A percentile compares a stretch with the other conserved stretches of the same genome.
Evolutionary conservation across 2,113 vertebrate genomes (phyloP).

Genomic region (Xenopus laevis): DNA sequence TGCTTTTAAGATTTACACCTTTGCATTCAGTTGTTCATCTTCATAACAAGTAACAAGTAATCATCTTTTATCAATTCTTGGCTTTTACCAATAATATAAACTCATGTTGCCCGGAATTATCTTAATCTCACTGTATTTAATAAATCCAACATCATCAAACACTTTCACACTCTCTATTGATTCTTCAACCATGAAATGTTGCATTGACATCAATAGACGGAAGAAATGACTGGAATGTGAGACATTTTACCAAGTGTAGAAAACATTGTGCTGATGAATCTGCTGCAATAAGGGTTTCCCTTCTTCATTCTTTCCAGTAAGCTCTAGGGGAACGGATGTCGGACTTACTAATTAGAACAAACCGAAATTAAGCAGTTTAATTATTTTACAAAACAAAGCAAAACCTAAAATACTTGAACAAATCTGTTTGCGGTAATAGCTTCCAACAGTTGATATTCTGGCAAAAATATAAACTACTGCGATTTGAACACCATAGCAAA

Average conservation of each 20-base stretch:
- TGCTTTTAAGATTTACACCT: too few relatives aligned
- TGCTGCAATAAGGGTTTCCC: conserved; percentile 11
- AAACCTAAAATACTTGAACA: conserved; percentile 5
- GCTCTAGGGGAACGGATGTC: neutral
- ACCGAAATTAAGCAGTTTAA: conserved; percentile 22
- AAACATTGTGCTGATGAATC: conserved; percentile 38
- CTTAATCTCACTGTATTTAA: conserved; percentile 30
- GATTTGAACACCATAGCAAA: too few relatives aligned
- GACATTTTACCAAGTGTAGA: conserved; percentile 36
- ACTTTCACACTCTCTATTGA: conserved; percentile 30
- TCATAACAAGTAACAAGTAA: neutral
- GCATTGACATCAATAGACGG: conserved; percentile 27
- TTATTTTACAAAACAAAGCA: conserved; percentile 31
- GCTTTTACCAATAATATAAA: conserved; percentile 37
- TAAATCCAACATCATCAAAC: neutral
- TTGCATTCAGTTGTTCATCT: too few relatives aligned
- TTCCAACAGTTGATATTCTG: too few relatives aligned
- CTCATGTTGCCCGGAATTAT: conserved; percentile 31
- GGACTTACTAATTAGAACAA: conserved; percentile 39
- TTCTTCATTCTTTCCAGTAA: conserved; percentile 33
- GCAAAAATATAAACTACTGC: too few relatives aligned
- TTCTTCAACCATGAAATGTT: conserved; percentile 43
- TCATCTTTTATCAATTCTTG: conserved; percentile 30
- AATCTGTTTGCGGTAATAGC: too few relatives aligned
- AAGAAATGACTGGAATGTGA: conserved; percentile 44